These are phyloP conservation scores for Argopecten irradians DNA, from an alignment of 1,140 invertebrate genomes.

Conservation along the genomic window DNA sequence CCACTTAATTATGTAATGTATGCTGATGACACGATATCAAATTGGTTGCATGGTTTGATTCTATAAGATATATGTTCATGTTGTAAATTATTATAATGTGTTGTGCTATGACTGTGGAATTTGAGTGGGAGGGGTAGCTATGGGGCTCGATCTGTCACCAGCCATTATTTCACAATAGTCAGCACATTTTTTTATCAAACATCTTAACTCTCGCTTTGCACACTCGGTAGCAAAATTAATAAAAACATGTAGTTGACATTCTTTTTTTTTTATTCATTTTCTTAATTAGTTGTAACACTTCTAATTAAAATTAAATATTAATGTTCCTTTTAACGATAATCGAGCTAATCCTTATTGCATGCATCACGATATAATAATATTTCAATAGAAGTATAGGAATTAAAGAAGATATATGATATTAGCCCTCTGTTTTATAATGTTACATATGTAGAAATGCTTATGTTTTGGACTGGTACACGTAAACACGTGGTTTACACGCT, in stretches of 20 bases:
- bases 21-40: neutral
- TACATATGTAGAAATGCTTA: neutral
- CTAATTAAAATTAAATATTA: neutral
- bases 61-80: neutral
- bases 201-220: neutral
- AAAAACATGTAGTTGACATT: neutral
- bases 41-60: neutral
- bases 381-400: no score
- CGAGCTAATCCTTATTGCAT: neutral
- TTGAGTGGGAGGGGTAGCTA: constrained; percentile 14
- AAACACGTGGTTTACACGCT: neutral
- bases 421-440: no score
- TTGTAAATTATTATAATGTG: neutral
- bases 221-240: neutral
- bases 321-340: neutral
- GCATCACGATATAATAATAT: no score
- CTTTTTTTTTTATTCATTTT: neutral
- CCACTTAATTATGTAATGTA: neutral
- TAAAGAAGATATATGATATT: no score
- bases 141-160: neutral
- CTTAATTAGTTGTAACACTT: neutral
- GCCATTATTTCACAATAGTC: constrained; percentile 3
- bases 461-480: neutral
- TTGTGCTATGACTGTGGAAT: neutral
- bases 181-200: neutral